Evolutionary conservation across 2,888 invertebrate species (phyloP), one percentile per base, ranked within the genome.

Genomic region (Conistra vaccinii): DNA sequence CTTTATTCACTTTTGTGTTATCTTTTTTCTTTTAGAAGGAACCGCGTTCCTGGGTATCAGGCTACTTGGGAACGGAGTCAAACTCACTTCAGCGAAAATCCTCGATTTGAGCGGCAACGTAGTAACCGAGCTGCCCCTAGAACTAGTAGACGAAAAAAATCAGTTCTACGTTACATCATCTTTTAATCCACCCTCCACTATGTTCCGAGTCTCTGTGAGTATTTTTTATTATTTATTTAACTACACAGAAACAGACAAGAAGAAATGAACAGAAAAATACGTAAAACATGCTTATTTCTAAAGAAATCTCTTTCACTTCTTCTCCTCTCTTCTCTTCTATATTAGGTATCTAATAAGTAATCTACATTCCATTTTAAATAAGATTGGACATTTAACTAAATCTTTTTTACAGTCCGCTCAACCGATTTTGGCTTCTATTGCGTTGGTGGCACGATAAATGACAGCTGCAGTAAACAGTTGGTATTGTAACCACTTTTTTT

Each of bases 151-250:
- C 45, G 75, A 88, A 23, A 72, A 85, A 32, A 70, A 87, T 4
- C 87, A 92, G 48, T 87, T 93, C n/a, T 95, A 93, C 73, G 51
- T 87, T 0, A 90, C 93, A 0, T 76, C 87, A 1, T 69, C 82
- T 4, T 87, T 92, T 53, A 53, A 84, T 20, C 85, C 92, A 0
- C 94, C 94, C 2, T 48, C 32, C 35, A 78, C 79, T 2, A 81
- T 85, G 68, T 95, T 95, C 72, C 90, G 86, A 85, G 87, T 95
- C 63, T 87, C 85, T 61, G 95, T 93, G 85, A 91, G 92, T 88
- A 32, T 14, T 42, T 12, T 42, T 42, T 42, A 42, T 17, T 29
- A 20, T 20, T 29, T 26, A 26, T 14, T 6, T 55, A 55, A 55
- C 26, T 26, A 53, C 53, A 53, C 14, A 14, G 10, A 53, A 53